Evolutionary conservation across 2,113 vertebrate species (phyloP).

Genomic region (Sinosuthora webbiana): DNA sequence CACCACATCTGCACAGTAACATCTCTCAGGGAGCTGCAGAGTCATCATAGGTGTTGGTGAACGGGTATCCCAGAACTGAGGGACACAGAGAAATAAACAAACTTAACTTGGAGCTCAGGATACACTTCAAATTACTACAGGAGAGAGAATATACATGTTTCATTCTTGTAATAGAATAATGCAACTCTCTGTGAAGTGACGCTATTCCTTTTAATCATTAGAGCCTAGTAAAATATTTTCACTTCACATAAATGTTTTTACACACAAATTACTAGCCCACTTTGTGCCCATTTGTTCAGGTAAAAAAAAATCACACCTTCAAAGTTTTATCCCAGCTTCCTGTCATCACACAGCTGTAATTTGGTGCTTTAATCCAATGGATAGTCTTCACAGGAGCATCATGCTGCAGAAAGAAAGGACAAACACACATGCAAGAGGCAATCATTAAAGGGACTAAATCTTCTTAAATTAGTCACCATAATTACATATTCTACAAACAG

Average conservation of each 20-base stretch:
- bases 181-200: neutral
- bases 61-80: constrained; percentile 97
- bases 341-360: constrained; percentile 97
- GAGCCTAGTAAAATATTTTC: neutral
- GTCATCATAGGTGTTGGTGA: constrained; percentile 98
- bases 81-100: neutral
- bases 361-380: constrained; percentile 98
- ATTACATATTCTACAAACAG: neutral
- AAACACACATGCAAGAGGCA: neutral
- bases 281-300: neutral
- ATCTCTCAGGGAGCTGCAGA: constrained; percentile 91
- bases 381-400: constrained; percentile 95
- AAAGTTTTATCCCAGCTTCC: constrained; percentile 99
- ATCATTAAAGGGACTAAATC: neutral
- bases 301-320: constrained; percentile 76
- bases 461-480: neutral
- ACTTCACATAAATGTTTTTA: neutral
- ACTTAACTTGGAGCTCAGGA: neutral
- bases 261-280: neutral
- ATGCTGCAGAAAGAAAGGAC: constrained; percentile 75
- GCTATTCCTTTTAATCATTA: neutral
- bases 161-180: neutral
- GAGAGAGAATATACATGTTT: neutral
- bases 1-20: constrained; percentile 98
- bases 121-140: neutral